Base-by-base conservation (phyloP, 2,797 vertebrate genomes). In the Molossus molossus region DNA sequence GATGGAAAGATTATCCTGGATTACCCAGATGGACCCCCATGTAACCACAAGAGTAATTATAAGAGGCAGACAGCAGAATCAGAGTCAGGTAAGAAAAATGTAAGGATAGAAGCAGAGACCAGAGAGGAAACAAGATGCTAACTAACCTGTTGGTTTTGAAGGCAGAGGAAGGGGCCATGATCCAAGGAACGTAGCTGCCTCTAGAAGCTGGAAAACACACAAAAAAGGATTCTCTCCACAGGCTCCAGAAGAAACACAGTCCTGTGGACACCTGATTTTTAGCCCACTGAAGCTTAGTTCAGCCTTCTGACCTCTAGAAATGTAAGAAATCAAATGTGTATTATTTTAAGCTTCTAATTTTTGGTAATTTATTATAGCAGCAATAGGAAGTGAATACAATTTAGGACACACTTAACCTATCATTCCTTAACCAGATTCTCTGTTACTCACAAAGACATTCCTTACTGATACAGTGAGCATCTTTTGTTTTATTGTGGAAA, bases 91-190 rank as follows among this genome's bases (percentile, higher is more conserved):
- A 80, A 29, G 73, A 15, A 82, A 57, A 23, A 33, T 11, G 3
- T 5, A 33, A 79, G 29, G 1, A 29, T 70, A 8, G 12, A 90
- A 84, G 13, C 27, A 93, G 72, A 84, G 8, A 33, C 84, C 40
- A 73, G 23, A 94, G 64, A 87, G 45, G 25, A 94, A 55, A 90
- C 69, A 80, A 40, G 75, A 45, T 45, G 40, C 40, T 45, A 45
- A 45, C 40, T 45, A 45, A 45, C 40, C 40, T 45, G 40, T 5
- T 45, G 40, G 40, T 45, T 45, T 45, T 45, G 40, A 45, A 45
- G 40, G 3, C 40, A 3, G 40, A 45, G 40, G 40, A 45, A 45
- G 40, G 40, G 40, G 40, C 40, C 40, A 45, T 45, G 40, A 45
- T 45, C 40, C 40, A 45, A 45, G 40, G 40, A 45, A 45, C 40